phyloP scores from a whole-genome alignment of 2,888 invertebrate genomes.

The Venustoraphidia nigricollis region DNA sequence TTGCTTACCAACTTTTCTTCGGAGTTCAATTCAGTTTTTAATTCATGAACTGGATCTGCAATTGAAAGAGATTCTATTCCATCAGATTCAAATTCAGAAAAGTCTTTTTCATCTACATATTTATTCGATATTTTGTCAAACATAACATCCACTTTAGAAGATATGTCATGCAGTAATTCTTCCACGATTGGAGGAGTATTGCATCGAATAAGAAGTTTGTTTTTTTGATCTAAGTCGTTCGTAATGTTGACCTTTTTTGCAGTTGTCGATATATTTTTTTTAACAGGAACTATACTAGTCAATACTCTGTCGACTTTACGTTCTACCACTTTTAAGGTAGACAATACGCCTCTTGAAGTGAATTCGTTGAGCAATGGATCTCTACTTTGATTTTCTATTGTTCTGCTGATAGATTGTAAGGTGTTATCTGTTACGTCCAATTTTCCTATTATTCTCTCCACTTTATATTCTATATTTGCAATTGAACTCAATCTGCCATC shows the following conservation, averaged over 20 bases:
- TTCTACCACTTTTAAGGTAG: conserved; percentile 24
- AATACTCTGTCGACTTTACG: conserved; percentile 22
- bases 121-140: conserved; percentile 22
- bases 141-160: conserved; percentile 28
- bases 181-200: conserved; percentile 21
- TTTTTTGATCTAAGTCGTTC: conserved; percentile 12
- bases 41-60: conserved; percentile 8
- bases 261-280: background rate
- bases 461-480: conserved; percentile 24
- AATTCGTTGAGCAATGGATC: conserved; percentile 24
- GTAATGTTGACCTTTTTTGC: background rate
- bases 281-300: background rate
- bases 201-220: conserved; percentile 21
- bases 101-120: conserved; percentile 14
- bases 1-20: conserved; percentile 15
- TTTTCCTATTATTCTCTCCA: conserved; percentile 26
- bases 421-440: conserved; percentile 22
- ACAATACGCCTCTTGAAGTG: conserved; percentile 25
- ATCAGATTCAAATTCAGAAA: conserved; percentile 15
- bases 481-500: conserved; percentile 23
- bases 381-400: conserved; percentile 15
- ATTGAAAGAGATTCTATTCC: conserved; percentile 16
- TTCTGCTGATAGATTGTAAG: conserved; percentile 14
- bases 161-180: conserved; percentile 24
- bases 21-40: conserved; percentile 7